Conservation (phyloP, 2,113 vertebrate genomes). For the Dasyprocta punctata region DNA sequence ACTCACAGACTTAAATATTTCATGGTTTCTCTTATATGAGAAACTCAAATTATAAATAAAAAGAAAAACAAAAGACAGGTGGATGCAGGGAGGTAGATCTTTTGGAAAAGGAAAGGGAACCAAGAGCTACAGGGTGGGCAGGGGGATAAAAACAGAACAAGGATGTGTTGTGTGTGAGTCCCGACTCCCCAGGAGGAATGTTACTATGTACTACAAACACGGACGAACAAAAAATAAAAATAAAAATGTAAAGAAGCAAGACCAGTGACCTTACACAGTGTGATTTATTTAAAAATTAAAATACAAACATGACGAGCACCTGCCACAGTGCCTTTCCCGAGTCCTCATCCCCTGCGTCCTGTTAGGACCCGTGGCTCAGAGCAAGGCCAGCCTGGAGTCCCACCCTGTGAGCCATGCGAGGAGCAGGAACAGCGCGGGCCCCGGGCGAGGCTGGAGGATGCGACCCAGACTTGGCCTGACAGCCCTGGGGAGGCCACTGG, state of each 20-base stretch:
- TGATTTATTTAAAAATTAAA: not conserved
- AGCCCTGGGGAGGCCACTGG: not conserved
- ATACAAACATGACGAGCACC: not conserved
- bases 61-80: not conserved
- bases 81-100: not conserved
- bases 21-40: not conserved
- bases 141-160: not conserved
- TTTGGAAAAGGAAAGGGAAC: not conserved
- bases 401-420: not conserved
- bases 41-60: not conserved
- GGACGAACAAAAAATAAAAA: not conserved
- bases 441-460: rapidly evolving
- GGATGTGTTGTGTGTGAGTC: not conserved
- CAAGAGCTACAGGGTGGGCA: not conserved
- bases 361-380: not conserved
- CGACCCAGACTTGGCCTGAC: rapidly evolving
- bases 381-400: not conserved
- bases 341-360: not conserved
- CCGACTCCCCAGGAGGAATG: not conserved
- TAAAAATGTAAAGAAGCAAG: not conserved
- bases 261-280: not conserved
- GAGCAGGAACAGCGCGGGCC: not conserved
- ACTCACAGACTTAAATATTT: not conserved
- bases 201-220: not conserved
- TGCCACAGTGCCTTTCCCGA: not conserved